Percentiles rank a stretch among this genome's conserved stretches.
Conservation (phyloP, 2,113 vertebrate genomes). For the Dicerorhinus sumatrensis region DNA sequence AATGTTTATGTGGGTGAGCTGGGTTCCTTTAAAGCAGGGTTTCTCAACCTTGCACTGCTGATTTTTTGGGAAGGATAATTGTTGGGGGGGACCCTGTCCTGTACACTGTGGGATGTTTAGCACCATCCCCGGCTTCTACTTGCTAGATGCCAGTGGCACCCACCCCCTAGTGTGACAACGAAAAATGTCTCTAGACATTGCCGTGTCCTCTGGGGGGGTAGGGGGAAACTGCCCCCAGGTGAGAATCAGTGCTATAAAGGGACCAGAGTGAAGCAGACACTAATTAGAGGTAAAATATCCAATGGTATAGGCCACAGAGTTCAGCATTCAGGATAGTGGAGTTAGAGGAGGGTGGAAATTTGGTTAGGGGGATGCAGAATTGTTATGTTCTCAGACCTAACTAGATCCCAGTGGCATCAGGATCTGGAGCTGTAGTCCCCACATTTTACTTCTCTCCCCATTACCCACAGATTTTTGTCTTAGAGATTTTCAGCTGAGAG, state of each 20-base stretch:
- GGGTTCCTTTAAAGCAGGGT: not conserved
- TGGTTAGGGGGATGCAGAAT: fast-evolving
- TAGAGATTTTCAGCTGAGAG: not conserved
- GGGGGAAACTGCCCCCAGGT: not conserved
- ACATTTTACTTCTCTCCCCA: not conserved
- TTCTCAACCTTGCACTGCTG: not conserved
- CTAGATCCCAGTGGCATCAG: not conserved
- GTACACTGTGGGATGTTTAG: not conserved
- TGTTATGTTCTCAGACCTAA: not conserved
- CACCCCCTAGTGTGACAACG: not conserved
- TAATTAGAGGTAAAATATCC: not conserved
- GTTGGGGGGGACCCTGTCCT: not conserved
- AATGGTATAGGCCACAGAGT: not conserved
- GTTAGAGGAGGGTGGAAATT: not conserved
- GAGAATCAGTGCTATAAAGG: not conserved
- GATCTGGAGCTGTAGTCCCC: not conserved
- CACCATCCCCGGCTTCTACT: not conserved
- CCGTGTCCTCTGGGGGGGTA: not conserved
- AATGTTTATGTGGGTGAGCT: not conserved
- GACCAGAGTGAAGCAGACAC: not conserved
- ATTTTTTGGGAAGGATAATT: not conserved
- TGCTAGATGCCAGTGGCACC: no score
- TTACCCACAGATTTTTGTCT: not conserved
- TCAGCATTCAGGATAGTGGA: no score
- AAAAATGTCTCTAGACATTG: not conserved